These are phyloP conservation scores for Aspidoscelis tigris DNA, from an alignment of 2,113 vertebrate species.

Conservation along the genomic window DNA sequence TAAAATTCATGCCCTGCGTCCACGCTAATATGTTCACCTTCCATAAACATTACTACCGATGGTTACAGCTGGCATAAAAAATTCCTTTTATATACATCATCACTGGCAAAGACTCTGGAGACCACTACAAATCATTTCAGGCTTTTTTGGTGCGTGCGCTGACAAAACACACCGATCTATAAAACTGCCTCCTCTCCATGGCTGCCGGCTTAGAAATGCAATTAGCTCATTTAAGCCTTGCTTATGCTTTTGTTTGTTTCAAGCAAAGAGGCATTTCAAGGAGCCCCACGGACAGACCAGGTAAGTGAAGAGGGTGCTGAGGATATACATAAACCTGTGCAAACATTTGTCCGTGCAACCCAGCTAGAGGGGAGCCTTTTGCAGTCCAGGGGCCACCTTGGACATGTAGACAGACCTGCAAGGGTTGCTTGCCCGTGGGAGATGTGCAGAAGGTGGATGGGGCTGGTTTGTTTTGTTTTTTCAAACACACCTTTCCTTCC, in stretches of 20 bases:
- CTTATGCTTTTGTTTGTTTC: conserved; percentile 59
- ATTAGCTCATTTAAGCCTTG: conserved; percentile 66
- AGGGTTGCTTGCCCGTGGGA: background rate
- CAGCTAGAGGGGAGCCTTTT: background rate
- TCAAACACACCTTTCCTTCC: background rate
- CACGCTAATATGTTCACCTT: conserved; percentile 75
- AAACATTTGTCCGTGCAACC: no score
- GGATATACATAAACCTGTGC: no score
- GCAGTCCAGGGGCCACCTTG: background rate
- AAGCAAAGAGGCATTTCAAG: conserved; percentile 53
- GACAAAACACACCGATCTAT: conserved; percentile 65
- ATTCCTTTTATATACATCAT: conserved; percentile 75
- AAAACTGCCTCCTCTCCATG: conserved; percentile 58
- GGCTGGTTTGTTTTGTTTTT: background rate
- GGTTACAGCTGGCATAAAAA: conserved; percentile 77
- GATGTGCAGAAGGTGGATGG: background rate
- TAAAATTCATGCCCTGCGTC: conserved; percentile 76
- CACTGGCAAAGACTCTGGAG: conserved; percentile 70
- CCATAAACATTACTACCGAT: conserved; percentile 77
- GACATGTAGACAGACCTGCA: background rate
- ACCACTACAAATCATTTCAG: conserved; percentile 72
- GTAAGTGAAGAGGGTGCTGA: no score
- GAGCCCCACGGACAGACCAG: background rate
- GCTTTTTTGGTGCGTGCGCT: conserved; percentile 60
- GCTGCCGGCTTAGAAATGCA: conserved; percentile 63